These are phyloP conservation scores for Drosophila asahinai DNA, from an alignment of 1,140 invertebrate genomes.

Conservation along the genomic window DNA sequence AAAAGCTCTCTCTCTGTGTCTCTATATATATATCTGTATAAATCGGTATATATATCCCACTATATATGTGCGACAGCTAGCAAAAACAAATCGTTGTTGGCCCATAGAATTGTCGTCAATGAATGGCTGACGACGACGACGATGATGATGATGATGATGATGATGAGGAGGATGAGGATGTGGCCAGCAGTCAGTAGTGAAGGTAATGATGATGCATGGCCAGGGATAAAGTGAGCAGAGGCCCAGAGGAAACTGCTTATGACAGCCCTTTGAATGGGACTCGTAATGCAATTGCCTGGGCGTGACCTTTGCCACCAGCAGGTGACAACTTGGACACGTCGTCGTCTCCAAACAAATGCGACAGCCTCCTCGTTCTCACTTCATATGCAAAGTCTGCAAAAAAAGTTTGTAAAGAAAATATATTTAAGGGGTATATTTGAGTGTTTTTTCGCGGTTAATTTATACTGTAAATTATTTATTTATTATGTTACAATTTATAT, in stretches of 20 bases:
- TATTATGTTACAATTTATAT: too few species aligned
- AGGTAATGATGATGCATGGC: slow-evolving; percentile 23
- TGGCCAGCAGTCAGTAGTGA: neutral
- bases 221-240: slow-evolving; percentile 29
- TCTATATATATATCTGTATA: slow-evolving; percentile 14
- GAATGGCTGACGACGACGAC: slow-evolving; percentile 51
- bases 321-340: slow-evolving; percentile 47
- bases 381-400: slow-evolving; percentile 24
- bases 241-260: slow-evolving; percentile 16
- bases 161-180: neutral
- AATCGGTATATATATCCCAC: slow-evolving; percentile 17
- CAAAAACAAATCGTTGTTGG: slow-evolving; percentile 49
- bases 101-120: slow-evolving; percentile 74
- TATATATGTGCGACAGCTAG: slow-evolving; percentile 30
- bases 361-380: neutral
- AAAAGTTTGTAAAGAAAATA: too few species aligned
- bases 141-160: slow-evolving; percentile 23
- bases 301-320: slow-evolving; percentile 54
- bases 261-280: slow-evolving; percentile 43
- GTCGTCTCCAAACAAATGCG: slow-evolving; percentile 14
- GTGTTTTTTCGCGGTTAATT: too few species aligned
- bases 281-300: slow-evolving; percentile 45
- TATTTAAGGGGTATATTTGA: too few species aligned
- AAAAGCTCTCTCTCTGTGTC: neutral
- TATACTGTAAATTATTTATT: neutral